Percentiles rank a stretch among this genome's conserved stretches.
phyloP scores from a whole-genome alignment of 1,140 invertebrate genomes.

The Drosophila simulans region DNA sequence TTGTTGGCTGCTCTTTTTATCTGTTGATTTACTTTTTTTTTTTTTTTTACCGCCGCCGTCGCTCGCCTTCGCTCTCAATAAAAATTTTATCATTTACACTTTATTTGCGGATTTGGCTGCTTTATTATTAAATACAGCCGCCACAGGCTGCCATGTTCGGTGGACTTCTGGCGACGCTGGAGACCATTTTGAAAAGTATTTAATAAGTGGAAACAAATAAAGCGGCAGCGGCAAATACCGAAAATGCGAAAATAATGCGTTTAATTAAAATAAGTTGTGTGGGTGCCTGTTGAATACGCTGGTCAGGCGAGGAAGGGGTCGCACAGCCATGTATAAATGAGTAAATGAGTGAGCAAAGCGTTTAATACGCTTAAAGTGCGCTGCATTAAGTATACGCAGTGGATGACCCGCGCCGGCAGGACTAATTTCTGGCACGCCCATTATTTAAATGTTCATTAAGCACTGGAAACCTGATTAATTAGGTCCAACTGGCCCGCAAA shows the following conservation, averaged over 20 bases:
- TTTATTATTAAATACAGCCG: conserved; percentile 65
- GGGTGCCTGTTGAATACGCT: conserved; percentile 33
- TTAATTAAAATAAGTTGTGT: conserved; percentile 61
- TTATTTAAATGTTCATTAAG: conserved; percentile 45
- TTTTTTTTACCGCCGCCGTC: conserved; percentile 3
- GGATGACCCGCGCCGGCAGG: conserved; percentile 6
- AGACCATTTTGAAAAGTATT: conserved; percentile 53
- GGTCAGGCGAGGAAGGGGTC: neutral
- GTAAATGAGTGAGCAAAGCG: conserved; percentile 4
- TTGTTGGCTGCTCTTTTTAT: conserved; percentile 36
- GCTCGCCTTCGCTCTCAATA: conserved; percentile 10
- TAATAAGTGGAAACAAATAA: conserved; percentile 45
- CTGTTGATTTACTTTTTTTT: conserved; percentile 23
- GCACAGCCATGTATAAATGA: neutral
- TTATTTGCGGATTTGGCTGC: conserved; percentile 69
- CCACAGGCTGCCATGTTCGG: conserved; percentile 41
- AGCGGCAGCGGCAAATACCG: conserved; percentile 32
- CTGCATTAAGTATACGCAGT: conserved; percentile 53
- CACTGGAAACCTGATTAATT: conserved; percentile 46
- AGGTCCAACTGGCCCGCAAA: conserved; percentile 14
- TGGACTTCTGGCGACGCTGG: conserved; percentile 24
- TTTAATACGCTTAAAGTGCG: conserved; percentile 52
- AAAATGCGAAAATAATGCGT: conserved; percentile 48
- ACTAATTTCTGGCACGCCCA: neutral
- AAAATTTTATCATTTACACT: conserved; percentile 53